Evolutionary conservation across 37 sponge, comb jelly and placozoan species (phyloP).

Genomic region (Chondrosia reniformis): DNA sequence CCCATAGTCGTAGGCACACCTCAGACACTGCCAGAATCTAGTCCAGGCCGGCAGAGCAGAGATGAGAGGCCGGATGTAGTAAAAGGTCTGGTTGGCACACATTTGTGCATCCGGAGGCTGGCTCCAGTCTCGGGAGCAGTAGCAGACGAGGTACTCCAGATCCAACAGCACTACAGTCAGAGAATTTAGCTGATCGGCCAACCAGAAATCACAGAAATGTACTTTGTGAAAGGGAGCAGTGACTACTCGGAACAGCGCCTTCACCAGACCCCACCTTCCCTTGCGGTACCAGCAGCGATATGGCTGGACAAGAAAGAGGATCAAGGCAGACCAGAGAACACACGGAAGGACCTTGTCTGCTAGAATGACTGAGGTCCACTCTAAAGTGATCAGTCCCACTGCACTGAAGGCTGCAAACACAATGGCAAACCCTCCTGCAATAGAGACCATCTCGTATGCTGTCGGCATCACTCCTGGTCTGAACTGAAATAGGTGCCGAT

Average conservation of each 20-base stretch:
- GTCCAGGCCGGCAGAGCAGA: conserved; percentile 86
- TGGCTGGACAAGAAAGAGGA: conserved; percentile 57
- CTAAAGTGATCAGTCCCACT: conserved; percentile 12
- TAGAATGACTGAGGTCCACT: neutral
- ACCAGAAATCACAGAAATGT: conserved; percentile 90
- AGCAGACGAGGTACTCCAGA: conserved; percentile 81
- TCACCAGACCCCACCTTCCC: conserved; percentile 42
- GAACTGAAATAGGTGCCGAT: conserved; percentile 55
- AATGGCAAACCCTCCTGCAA: conserved; percentile 41
- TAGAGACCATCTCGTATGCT: conserved; percentile 29
- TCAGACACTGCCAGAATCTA: conserved; percentile 87
- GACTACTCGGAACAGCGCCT: conserved; percentile 54
- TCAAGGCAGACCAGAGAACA: conserved; percentile 47
- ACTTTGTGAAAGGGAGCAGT: conserved; percentile 79
- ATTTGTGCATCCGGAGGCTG: neutral
- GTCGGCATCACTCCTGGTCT: conserved; percentile 34
- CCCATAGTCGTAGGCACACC: conserved; percentile 75
- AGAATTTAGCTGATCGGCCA: conserved; percentile 97
- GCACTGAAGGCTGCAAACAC: conserved; percentile 19
- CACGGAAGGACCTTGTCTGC: conserved; percentile 40
- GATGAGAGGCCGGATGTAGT: conserved; percentile 79
- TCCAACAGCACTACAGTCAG: conserved; percentile 82
- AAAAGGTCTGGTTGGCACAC: conserved; percentile 11
- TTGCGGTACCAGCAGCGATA: conserved; percentile 35
- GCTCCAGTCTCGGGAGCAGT: conserved; percentile 9